Conservation (phyloP, 2,888 invertebrate species). For the Oxycera nigricornis region DNA sequence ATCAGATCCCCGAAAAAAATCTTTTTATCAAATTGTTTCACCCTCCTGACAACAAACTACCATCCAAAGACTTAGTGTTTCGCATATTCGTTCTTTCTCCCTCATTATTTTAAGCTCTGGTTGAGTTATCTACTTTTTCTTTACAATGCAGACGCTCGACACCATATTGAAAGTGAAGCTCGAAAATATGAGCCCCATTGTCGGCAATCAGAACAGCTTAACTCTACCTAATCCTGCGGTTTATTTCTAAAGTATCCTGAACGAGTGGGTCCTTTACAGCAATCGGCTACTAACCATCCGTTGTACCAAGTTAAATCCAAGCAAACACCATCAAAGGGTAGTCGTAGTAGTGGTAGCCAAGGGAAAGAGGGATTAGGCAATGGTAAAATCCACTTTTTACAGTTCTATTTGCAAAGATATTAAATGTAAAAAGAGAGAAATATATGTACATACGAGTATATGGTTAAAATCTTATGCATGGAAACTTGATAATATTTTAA, state of each 20-base stretch:
- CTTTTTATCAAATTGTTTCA: constrained; percentile 16
- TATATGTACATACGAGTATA: constrained; percentile 12
- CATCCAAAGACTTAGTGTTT: background rate
- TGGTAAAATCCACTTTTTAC: constrained; percentile 12
- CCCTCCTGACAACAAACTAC: background rate
- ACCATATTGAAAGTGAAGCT: constrained; percentile 11
- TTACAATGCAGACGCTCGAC: background rate
- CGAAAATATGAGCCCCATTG: constrained; percentile 41
- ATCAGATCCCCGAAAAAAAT: constrained; percentile 23
- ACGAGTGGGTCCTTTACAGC: constrained; percentile 14
- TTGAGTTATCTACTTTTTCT: constrained; percentile 6
- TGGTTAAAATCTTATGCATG: background rate
- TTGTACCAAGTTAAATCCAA: constrained; percentile 7
- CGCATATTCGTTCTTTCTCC: too few relatives aligned
- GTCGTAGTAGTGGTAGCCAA: background rate
- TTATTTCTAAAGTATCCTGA: constrained; percentile 45
- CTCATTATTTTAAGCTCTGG: constrained; percentile 1
- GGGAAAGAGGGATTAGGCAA: background rate
- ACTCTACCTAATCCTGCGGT: constrained; percentile 45
- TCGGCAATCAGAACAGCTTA: constrained; percentile 47
- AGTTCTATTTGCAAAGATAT: constrained; percentile 34
- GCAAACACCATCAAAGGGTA: constrained; percentile 15
- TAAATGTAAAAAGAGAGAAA: background rate
- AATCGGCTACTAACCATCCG: constrained; percentile 11
- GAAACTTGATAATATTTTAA: constrained; percentile 22